These are phyloP conservation scores for Forbesichthys papilliferus DNA, from an alignment of 2,113 vertebrate species.

Conservation along the genomic window DNA sequence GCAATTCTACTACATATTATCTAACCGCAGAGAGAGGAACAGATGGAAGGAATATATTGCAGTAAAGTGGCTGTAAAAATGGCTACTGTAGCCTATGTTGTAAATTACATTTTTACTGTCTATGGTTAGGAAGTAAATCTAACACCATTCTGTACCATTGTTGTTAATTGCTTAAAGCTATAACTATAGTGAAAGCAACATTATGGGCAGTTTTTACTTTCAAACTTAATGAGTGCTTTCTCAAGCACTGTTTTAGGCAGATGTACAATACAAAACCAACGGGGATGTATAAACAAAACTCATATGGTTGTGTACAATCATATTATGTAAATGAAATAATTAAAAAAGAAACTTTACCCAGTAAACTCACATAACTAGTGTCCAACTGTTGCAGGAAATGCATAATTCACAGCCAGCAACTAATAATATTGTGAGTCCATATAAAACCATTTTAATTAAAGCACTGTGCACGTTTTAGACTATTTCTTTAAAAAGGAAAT, in stretches of 20 bases:
- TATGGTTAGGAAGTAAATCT: too few species aligned
- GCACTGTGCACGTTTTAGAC: too few species aligned
- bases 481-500: too few species aligned
- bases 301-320: not conserved
- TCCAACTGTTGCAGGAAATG: not conserved
- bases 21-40: too few species aligned
- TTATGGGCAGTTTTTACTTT: not conserved
- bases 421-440: not conserved
- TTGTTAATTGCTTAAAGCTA: too few species aligned
- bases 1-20: too few species aligned
- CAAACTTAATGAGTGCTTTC: not conserved
- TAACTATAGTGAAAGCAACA: not conserved
- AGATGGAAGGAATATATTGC: too few species aligned
- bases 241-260: not conserved
- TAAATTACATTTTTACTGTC: too few species aligned
- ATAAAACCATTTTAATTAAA: too few species aligned
- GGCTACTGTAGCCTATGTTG: too few species aligned
- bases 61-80: too few species aligned
- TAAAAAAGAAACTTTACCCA: not conserved
- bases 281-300: not conserved
- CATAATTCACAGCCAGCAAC: not conserved
- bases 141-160: too few species aligned
- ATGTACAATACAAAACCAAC: not conserved
- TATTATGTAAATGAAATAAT: constrained; percentile 26
- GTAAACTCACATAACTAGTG: not conserved